phyloP scores from a whole-genome alignment of 2,888 invertebrate species.

The Zonitis immaculata region DNA sequence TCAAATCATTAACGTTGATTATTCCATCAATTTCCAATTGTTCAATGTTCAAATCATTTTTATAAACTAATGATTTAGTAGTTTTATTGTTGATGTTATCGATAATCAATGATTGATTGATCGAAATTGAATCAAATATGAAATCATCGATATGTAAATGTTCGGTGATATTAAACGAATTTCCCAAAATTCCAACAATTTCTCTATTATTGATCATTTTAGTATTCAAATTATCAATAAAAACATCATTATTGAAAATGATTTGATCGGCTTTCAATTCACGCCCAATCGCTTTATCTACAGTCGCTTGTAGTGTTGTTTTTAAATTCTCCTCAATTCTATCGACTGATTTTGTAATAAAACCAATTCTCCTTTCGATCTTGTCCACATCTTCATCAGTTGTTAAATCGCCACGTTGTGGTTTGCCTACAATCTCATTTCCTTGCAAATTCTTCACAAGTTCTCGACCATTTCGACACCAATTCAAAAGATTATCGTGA shows the following conservation, averaged over 20 bases:
- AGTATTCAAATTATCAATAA: constrained; percentile 32
- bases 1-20: constrained; percentile 33
- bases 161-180: constrained; percentile 32
- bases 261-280: constrained; percentile 33
- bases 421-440: constrained; percentile 3
- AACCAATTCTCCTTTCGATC: constrained; percentile 5
- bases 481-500: constrained; percentile 35
- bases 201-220: constrained; percentile 34
- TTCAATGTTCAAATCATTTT: constrained; percentile 25
- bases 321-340: constrained; percentile 7
- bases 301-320: constrained; percentile 9
- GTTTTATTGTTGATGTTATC: constrained; percentile 37
- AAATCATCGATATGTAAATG: constrained; percentile 30
- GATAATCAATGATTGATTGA: constrained; percentile 31
- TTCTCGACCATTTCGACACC: constrained; percentile 32
- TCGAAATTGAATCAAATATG: constrained; percentile 27
- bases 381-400: constrained; percentile 3
- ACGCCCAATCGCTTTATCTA: constrained; percentile 22
- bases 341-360: neutral
- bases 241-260: constrained; percentile 27
- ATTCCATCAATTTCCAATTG: constrained; percentile 38
- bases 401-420: constrained; percentile 10
- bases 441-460: constrained; percentile 9
- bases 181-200: constrained; percentile 30
- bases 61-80: constrained; percentile 30